Conservation (phyloP, 2,888 invertebrate genomes). For the Eupithecia subfuscata region DNA sequence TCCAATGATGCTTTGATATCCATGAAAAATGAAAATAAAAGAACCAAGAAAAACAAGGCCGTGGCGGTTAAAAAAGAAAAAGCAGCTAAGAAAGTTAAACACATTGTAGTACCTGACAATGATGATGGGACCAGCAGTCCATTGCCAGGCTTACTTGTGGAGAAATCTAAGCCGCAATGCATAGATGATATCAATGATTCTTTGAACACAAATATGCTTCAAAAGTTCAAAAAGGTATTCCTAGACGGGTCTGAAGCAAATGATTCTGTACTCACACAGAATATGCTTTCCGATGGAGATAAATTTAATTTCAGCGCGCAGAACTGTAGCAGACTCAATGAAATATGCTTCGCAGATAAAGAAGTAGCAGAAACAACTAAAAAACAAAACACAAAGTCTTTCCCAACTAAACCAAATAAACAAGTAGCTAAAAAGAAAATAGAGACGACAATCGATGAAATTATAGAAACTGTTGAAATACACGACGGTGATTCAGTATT, state of each 20-base stretch:
- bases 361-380: background rate
- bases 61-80: constrained; percentile 34
- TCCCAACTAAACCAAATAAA: constrained; percentile 26
- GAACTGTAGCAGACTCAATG: constrained; percentile 41
- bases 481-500: constrained; percentile 23
- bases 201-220: constrained; percentile 53
- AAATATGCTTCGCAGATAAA: no score
- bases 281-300: constrained; percentile 59
- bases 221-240: constrained; percentile 61
- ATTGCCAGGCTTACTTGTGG: constrained; percentile 67
- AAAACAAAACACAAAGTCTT: constrained; percentile 18
- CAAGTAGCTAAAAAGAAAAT: background rate
- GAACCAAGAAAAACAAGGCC: constrained; percentile 31
- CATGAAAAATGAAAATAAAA: constrained; percentile 30
- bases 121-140: constrained; percentile 65
- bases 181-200: constrained; percentile 55
- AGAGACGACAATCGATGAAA: background rate
- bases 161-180: constrained; percentile 54
- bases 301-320: constrained; percentile 48
- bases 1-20: constrained; percentile 33
- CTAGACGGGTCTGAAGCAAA: constrained; percentile 50
- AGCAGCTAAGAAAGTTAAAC: constrained; percentile 38
- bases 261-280: constrained; percentile 61
- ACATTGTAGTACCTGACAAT: constrained; percentile 11
- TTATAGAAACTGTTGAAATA: constrained; percentile 14